Evolutionary conservation across 2,113 vertebrate species (phyloP), one percentile per base, ranked within the genome.

Genomic region (Blennius ocellaris): DNA sequence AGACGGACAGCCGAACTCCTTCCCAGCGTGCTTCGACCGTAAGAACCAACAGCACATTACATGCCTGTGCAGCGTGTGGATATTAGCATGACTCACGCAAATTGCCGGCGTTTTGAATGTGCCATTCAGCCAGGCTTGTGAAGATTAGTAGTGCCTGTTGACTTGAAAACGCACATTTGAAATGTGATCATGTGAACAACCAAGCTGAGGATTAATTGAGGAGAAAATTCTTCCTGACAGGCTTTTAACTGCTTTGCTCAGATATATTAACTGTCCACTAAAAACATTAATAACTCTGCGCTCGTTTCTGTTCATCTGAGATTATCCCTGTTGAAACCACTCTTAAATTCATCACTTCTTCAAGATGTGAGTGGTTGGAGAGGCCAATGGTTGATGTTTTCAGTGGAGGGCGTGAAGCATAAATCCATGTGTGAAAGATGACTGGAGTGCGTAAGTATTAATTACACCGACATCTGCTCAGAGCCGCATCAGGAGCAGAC

Each of bases 121-220:
- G 1, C 38, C 76, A 51, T 73, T 75, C 45, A 60, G 61, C 50
- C 17, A 11, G 39, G 55, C 62, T 79, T 74, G 75, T 76, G 62
- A 81, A 73, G 75, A 83, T 83, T 81, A 80, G 59, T 64, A 21
- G 17, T 58, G 72, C 58, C 66, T 39, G 44, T 78, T 72, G 59
- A 69, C 74, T 81, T 67, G 56, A 81, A 73, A 73, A 66, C 3
- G 9, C 58, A 64, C 45, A 57, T 71, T 80, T 84, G 45, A 79
- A 81, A 83, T 49, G 66, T 62, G 88, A 81, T 69, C 78, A 69
- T 76, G 78, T 73, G 73, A 82, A 74, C 48, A 63, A 78, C 36
- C 54, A 65, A 87, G 74, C 66, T 8, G 21, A 74, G 82, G 86
- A 89, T 87, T 92, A 73, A 90, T 85, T 80, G 84, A 64, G 62